Conservation (phyloP, 2,113 vertebrate species). For the Benitochromis conjunctus region DNA sequence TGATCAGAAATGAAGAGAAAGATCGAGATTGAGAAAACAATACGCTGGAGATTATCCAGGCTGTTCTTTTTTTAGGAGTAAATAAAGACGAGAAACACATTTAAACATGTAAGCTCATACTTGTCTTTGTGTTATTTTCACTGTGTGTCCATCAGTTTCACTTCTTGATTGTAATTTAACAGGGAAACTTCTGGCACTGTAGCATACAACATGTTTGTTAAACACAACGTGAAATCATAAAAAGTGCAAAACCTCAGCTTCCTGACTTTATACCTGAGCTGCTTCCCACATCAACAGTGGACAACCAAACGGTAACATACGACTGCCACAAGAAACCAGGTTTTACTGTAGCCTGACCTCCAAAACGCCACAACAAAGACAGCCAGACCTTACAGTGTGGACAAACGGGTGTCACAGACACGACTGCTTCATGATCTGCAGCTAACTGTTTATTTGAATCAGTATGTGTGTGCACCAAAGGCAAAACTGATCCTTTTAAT, state of each 20-base stretch:
- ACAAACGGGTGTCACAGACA: not conserved
- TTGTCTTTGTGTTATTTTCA: not conserved
- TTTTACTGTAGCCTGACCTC: not conserved
- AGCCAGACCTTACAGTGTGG: not conserved
- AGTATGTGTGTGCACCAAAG: not conserved
- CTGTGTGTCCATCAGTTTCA: not conserved
- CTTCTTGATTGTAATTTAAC: not conserved
- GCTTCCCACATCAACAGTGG: conserved; percentile 55
- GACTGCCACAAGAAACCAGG: conserved; percentile 28
- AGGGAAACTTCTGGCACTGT: not conserved
- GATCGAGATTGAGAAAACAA: not conserved
- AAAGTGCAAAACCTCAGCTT: conserved; percentile 49
- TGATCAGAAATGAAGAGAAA: not conserved
- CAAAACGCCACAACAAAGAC: conserved; percentile 64
- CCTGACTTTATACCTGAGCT: conserved; percentile 6
- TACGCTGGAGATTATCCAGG: not conserved
- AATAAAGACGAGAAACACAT: not conserved
- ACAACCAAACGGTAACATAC: conserved; percentile 3
- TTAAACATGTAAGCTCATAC: not conserved
- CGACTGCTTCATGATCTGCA: not conserved
- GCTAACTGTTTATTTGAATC: not conserved
- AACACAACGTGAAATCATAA: not conserved
- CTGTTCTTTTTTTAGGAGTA: not conserved
- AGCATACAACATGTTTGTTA: not conserved
- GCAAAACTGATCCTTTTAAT: not conserved